Percentiles rank a stretch among this genome's conserved stretches.
Evolutionary conservation across 2,113 vertebrate genomes (phyloP).

Genomic region (Dasypus novemcinctus): DNA sequence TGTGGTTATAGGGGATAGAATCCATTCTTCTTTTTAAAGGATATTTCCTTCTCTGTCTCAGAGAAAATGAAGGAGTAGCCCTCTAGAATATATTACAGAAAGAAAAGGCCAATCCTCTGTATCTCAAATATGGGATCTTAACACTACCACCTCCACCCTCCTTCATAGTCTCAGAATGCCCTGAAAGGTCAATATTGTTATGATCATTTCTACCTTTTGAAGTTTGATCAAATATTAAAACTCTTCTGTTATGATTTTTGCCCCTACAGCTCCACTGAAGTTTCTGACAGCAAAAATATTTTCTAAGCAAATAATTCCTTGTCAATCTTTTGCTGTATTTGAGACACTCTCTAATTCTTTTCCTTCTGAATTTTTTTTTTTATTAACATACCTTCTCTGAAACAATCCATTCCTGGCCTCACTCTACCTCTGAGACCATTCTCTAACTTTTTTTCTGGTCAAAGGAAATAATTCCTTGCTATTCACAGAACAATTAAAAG

Average conservation of each 20-base stretch:
- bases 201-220: neutral
- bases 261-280: neutral
- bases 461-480: neutral
- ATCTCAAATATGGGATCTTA: neutral
- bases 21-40: constrained; percentile 10
- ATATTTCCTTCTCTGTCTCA: neutral
- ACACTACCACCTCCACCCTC: accelerated
- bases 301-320: neutral
- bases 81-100: neutral
- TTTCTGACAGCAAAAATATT: neutral
- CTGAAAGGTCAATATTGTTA: neutral
- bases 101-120: neutral
- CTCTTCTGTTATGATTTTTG: neutral
- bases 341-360: neutral
- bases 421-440: neutral
- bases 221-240: constrained; percentile 17
- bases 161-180: neutral
- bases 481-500: neutral
- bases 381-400: neutral
- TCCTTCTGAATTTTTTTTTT: constrained; percentile 2
- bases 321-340: neutral
- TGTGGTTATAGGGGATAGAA: neutral
- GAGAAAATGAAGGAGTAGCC: constrained; percentile 16
- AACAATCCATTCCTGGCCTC: neutral
- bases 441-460: neutral